phyloP scores from a whole-genome alignment of 2,797 vertebrate species.

The Poeciliopsis turneri region DNA sequence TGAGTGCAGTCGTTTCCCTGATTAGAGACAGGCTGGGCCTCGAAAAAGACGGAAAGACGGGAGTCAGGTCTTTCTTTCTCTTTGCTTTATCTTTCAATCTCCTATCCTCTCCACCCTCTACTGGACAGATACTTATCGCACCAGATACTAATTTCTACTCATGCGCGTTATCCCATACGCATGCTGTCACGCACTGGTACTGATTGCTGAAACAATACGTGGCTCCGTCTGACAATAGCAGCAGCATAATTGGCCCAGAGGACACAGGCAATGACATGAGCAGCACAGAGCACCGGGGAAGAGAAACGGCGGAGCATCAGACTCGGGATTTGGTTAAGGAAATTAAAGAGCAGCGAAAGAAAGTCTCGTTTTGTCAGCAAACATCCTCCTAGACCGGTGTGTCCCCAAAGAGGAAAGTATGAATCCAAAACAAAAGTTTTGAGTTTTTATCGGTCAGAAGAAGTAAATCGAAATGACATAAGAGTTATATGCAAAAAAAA shows the following conservation, averaged over 20 bases:
- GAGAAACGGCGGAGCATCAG: slow-evolving; percentile 45
- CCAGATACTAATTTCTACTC: slow-evolving; percentile 62
- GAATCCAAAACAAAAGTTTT: slow-evolving; percentile 28
- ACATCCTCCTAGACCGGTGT: slow-evolving; percentile 41
- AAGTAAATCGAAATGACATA: background rate
- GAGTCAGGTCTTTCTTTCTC: slow-evolving; percentile 80
- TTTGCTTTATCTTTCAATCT: slow-evolving; percentile 71
- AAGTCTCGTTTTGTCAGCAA: slow-evolving; percentile 67
- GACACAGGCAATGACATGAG: slow-evolving; percentile 72
- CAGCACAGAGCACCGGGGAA: slow-evolving; percentile 35
- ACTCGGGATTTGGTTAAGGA: slow-evolving; percentile 54
- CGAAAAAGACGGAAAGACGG: slow-evolving; percentile 77
- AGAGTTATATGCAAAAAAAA: background rate
- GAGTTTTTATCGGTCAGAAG: slow-evolving; percentile 13
- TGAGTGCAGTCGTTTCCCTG: slow-evolving; percentile 65
- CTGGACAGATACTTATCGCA: slow-evolving; percentile 74
- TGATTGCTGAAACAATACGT: slow-evolving; percentile 71
- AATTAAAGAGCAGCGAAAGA: slow-evolving; percentile 47
- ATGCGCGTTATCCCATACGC: slow-evolving; percentile 53
- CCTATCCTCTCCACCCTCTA: slow-evolving; percentile 67
- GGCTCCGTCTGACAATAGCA: slow-evolving; percentile 65
- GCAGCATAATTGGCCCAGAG: slow-evolving; percentile 69
- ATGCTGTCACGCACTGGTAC: slow-evolving; percentile 43
- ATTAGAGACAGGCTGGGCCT: slow-evolving; percentile 71
- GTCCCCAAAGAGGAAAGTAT: slow-evolving; percentile 43